Evolutionary conservation across 2,888 invertebrate genomes (phyloP).

Genomic region (Netelia virgata): DNA sequence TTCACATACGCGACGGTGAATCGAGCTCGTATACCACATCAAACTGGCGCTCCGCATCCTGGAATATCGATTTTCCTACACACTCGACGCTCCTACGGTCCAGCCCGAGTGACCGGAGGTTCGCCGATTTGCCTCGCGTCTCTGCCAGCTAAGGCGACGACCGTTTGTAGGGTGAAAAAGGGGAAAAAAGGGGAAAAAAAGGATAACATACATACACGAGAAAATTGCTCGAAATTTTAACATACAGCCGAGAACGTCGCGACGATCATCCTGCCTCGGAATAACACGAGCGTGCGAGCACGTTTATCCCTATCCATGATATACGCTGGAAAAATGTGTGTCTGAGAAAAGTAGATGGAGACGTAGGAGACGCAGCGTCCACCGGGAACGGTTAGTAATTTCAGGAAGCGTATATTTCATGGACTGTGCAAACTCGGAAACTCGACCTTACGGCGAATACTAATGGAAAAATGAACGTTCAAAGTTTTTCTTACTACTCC

Average conservation of each 20-base stretch:
- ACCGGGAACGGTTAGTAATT: slow-evolving; percentile 71
- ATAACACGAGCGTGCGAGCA: too few species aligned
- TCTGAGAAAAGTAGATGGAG: slow-evolving; percentile 43
- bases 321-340: slow-evolving; percentile 19
- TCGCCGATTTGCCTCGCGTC: slow-evolving; percentile 42
- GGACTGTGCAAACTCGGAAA: slow-evolving; percentile 69
- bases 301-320: background rate
- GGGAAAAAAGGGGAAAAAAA: background rate
- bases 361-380: slow-evolving; percentile 53
- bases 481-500: slow-evolving; percentile 71
- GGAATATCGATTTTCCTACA: slow-evolving; percentile 61
- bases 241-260: too few species aligned
- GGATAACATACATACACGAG: background rate
- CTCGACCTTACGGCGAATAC: slow-evolving; percentile 70
- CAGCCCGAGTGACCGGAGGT: slow-evolving; percentile 63
- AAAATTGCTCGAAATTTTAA: background rate
- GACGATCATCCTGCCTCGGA: too few species aligned
- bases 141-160: slow-evolving; percentile 33
- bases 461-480: slow-evolving; percentile 78
- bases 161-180: slow-evolving; percentile 14
- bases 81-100: slow-evolving; percentile 33
- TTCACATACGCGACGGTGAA: slow-evolving; percentile 67
- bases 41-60: slow-evolving; percentile 59
- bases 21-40: slow-evolving; percentile 66
- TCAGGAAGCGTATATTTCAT: slow-evolving; percentile 69